Evolutionary conservation across 2,113 vertebrate genomes (phyloP), one percentile per base, ranked within the genome.

Genomic region (Brevimyrus niger): DNA sequence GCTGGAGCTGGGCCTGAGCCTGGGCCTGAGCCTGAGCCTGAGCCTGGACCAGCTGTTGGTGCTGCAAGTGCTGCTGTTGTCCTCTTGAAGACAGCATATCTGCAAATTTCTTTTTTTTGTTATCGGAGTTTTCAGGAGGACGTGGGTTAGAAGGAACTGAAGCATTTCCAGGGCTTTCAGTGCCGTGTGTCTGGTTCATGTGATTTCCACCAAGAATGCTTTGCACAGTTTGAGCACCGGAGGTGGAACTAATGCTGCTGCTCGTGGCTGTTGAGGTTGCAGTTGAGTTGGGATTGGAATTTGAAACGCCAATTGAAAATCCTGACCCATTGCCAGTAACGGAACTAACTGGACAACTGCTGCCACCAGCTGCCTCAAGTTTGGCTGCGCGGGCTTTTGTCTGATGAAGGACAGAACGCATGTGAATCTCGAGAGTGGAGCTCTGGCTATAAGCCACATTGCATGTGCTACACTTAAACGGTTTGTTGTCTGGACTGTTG

Each of bases 381-480:
- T 96, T 97, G 92, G 98, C 97, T 0, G 97, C 97, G 1, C 98
- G 97, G 88, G 98, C 98, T 95, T 99, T 97, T 90, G 98, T 99
- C 93, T 99, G 98, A 94, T 99, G 98, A 91, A 99, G 93, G 88
- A 99, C 98, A 55, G 98, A 99, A 89, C 98, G 96, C 97, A 99
- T 98, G 92, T 99, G 98, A 94, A 99, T 99, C 95, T 99, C 98
- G 91, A 99, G 91, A 1, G 98, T 99, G 2, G 98, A 99, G 90
- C 98, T 99, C 95, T 99, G 98, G 94, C 98, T 99, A 42, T 99
- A 99, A 87, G 98, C 98, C 91, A 99, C 97, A 0, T 96, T 98
- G 94, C 98, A 99, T 89, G 97, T 97, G 94, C 96, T 96, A 90
- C 98, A 99, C 93, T 99, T 98, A 90, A 98, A 99, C 4, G 98